Percentiles rank a stretch among this genome's conserved stretches.
Conservation (phyloP, 2,797 vertebrate species). For the Dicrostonyx torquatus region DNA sequence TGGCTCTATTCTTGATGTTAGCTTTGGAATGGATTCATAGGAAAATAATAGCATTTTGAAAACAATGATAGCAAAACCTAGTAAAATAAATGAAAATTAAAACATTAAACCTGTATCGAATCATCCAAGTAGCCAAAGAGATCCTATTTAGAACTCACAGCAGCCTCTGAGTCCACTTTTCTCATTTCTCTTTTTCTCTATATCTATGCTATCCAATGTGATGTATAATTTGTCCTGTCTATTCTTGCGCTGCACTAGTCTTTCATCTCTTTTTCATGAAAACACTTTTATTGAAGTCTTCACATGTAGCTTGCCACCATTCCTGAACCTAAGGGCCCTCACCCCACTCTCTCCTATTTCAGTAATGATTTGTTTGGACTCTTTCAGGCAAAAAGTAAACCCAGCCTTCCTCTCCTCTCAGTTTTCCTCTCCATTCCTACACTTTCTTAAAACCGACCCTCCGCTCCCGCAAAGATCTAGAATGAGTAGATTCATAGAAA, state of each 20-base stretch:
- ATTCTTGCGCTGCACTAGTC: not conserved
- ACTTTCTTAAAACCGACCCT: not conserved
- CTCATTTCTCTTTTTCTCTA: not conserved
- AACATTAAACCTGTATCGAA: not conserved
- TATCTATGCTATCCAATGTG: not conserved
- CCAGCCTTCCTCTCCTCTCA: not conserved
- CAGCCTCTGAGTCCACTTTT: not conserved
- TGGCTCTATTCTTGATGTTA: not conserved
- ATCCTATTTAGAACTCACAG: not conserved
- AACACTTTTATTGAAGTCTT: not conserved
- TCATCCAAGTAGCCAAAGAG: not conserved
- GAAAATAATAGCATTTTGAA: not conserved
- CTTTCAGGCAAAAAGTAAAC: conserved; percentile 4
- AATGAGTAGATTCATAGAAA: conserved; percentile 10
- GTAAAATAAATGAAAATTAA: not conserved
- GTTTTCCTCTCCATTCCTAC: not conserved
- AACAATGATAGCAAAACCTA: not conserved
- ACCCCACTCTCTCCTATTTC: not conserved
- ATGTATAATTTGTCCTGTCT: not conserved
- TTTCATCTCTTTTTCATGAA: not conserved
- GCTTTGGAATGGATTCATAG: not conserved
- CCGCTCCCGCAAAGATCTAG: not conserved
- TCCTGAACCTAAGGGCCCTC: not conserved
- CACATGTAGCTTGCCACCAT: not conserved
- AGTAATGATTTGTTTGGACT: not conserved